Evolutionary conservation across 1,140 invertebrate species (phyloP).

Genomic region (Drosophila kurseongensis): DNA sequence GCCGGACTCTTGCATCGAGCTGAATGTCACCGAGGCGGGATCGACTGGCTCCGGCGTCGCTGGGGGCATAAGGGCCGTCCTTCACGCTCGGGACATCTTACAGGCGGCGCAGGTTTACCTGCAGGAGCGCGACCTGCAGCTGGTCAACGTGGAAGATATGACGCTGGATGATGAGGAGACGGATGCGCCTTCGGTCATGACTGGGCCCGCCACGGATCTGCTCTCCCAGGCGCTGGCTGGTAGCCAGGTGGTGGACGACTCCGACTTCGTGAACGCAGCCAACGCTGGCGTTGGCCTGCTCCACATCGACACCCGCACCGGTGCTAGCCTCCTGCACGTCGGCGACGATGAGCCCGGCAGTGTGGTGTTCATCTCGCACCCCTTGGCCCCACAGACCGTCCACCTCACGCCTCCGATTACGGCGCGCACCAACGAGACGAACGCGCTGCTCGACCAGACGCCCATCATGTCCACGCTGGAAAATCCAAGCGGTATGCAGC

Average conservation of each 20-base stretch:
- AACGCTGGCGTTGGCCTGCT: constrained; percentile 57
- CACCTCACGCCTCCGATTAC: constrained; percentile 69
- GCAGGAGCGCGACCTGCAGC: constrained; percentile 64
- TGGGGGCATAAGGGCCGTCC: constrained; percentile 21
- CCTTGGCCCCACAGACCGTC: constrained; percentile 24
- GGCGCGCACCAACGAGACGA: constrained; percentile 87
- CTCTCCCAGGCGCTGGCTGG: constrained; percentile 89
- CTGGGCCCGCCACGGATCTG: constrained; percentile 86
- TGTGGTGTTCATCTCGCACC: constrained; percentile 35
- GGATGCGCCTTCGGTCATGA: background rate
- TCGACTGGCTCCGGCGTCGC: constrained; percentile 26
- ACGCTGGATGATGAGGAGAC: constrained; percentile 28
- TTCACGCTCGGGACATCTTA: constrained; percentile 58
- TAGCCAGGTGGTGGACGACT: constrained; percentile 42
- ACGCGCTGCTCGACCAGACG: constrained; percentile 89
- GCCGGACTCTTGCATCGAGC: constrained; percentile 50
- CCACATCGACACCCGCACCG: constrained; percentile 60
- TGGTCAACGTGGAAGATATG: constrained; percentile 64
- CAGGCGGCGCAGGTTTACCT: constrained; percentile 65
- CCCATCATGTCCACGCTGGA: constrained; percentile 92
- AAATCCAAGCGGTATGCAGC: constrained; percentile 85
- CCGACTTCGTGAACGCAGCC: constrained; percentile 31
- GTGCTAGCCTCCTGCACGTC: background rate
- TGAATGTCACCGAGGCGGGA: constrained; percentile 41
- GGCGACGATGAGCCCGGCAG: constrained; percentile 4